Evolutionary conservation across 2,888 invertebrate genomes (phyloP).

Genomic region (Euspilapteryx auroguttella): DNA sequence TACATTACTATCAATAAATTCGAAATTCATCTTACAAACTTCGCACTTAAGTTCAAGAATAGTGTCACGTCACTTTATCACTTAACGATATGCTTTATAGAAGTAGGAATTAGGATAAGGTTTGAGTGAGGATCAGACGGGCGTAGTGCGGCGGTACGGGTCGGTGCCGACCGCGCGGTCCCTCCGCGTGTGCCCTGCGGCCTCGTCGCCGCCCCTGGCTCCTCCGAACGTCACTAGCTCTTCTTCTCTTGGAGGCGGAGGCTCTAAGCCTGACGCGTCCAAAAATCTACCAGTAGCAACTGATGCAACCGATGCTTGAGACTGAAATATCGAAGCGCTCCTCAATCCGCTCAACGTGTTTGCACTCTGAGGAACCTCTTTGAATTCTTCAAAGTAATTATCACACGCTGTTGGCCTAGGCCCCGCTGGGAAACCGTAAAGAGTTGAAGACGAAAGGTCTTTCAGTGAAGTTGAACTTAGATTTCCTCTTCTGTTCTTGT

Average conservation of each 20-base stretch:
- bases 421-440: conserved; percentile 68
- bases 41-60: conserved; percentile 2
- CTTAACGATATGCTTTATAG: conserved; percentile 50
- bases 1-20: conserved; percentile 38
- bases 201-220: conserved; percentile 22
- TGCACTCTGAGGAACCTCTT: conserved; percentile 55
- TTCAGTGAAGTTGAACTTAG: conserved; percentile 61
- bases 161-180: conserved; percentile 56
- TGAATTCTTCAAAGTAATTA: conserved; percentile 58
- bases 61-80: conserved; percentile 37
- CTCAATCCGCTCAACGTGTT: conserved; percentile 47
- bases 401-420: conserved; percentile 66
- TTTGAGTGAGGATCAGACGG: conserved; percentile 41
- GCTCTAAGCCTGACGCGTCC: conserved; percentile 66
- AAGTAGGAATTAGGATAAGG: conserved; percentile 15
- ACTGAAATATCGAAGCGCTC: conserved; percentile 52
- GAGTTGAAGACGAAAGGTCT: conserved; percentile 56
- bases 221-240: conserved; percentile 72
- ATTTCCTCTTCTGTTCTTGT: conserved; percentile 51
- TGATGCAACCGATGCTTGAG: conserved; percentile 62
- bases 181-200: conserved; percentile 26
- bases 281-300: conserved; percentile 71
- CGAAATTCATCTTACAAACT: conserved; percentile 18
- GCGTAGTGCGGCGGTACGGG: conserved; percentile 61
- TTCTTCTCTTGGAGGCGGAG: conserved; percentile 64